Evolutionary conservation across 2,888 invertebrate genomes (phyloP), one percentile per base, ranked within the genome.

Genomic region (Chorisops tibialis): DNA sequence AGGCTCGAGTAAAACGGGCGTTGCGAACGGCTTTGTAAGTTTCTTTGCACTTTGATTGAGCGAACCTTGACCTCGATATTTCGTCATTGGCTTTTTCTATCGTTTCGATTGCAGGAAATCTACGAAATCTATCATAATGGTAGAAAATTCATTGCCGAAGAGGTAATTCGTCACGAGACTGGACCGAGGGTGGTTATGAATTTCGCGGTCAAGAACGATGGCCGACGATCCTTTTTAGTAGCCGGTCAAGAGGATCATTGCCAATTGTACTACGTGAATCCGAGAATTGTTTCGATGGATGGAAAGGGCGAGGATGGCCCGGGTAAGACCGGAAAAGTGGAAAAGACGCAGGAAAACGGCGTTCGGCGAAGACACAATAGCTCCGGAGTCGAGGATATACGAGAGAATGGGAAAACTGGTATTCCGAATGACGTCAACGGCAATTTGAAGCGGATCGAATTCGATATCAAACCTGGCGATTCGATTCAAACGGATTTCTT

Each of bases 1-100:
- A 64, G 98, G 99, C 62, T 89, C 93, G 38, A 89, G 96, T 14
- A 96, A 96, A 78, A 97, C 97, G 48, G 99, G 99, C 59, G 93
- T 99, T 61, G 90, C 91, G 38, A 99, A 99, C 84, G 94, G 95
- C 76, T 93, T 99, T 81, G 96, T 94, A 81, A 88, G 92, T 86
- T n/a, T 37, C 14, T 11, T 18, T 18, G 30, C n/a, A 2, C 11
- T 9, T 12, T 37, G 2, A 21, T 19, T 18, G 19, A 16, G 14
- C 7, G 16, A 16, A 16, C 18, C 38, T 51, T 50, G 14, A 38
- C 11, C 18, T 21, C n/a, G 22, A 47, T 47, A 45, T 16, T 45
- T 12, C 21, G 47, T 21, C 47, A 19, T 47, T 47, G 43, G 19
- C 18, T 19, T 45, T 45, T 45, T 45, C 22, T 2, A 35, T 43